These are phyloP conservation scores for Leptinotarsa juncta DNA, from an alignment of 2,888 invertebrate genomes.

Conservation along the genomic window DNA sequence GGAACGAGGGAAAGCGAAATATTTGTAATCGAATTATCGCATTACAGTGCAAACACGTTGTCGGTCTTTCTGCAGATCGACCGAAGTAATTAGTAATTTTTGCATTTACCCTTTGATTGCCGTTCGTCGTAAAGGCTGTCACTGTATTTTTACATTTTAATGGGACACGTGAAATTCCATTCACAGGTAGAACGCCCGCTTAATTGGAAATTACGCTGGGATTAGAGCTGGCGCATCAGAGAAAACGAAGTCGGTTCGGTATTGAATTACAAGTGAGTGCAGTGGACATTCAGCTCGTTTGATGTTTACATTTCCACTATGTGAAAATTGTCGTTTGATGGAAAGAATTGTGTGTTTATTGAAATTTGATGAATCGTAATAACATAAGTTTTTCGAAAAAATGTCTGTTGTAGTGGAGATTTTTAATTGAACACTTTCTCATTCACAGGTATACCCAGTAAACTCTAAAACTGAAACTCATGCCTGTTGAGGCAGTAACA, in stretches of 20 bases:
- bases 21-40: background rate
- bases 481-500: too few relatives aligned
- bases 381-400: too few relatives aligned
- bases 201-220: constrained; percentile 20
- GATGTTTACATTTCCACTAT: too few relatives aligned
- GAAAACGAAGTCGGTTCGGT: constrained; percentile 6
- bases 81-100: constrained; percentile 1
- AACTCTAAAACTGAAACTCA: too few relatives aligned
- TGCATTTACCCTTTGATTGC: background rate
- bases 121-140: constrained; percentile 7
- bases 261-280: constrained; percentile 7
- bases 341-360: too few relatives aligned
- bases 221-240: background rate
- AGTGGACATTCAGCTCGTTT: too few relatives aligned
- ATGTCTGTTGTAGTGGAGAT: too few relatives aligned
- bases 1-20: background rate
- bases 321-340: too few relatives aligned
- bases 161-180: constrained; percentile 17
- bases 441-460: too few relatives aligned
- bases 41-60: background rate
- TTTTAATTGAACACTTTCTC: too few relatives aligned
- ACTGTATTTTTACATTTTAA: constrained; percentile 15
- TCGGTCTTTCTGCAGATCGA: background rate
- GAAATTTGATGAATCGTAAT: too few relatives aligned
- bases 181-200: constrained; percentile 7